These are phyloP conservation scores for Lontra canadensis DNA, from an alignment of 2,113 vertebrate genomes.

Conservation along the genomic window DNA sequence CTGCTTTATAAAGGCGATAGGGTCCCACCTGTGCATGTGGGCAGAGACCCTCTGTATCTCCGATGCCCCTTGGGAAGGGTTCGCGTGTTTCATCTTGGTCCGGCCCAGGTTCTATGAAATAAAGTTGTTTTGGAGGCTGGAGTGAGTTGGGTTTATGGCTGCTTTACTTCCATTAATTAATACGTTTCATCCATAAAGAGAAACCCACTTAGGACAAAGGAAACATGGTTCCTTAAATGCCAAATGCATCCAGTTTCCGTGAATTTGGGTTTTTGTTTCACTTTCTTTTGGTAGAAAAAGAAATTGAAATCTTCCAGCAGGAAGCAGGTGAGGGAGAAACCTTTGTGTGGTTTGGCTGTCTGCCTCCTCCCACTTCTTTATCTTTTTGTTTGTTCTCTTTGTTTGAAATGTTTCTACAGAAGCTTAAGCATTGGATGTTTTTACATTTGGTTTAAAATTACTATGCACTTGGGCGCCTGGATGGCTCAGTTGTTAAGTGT, in stretches of 20 bases:
- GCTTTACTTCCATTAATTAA: background rate
- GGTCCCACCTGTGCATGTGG: too few species aligned
- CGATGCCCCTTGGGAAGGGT: background rate
- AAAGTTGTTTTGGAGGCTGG: background rate
- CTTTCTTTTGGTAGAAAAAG: constrained; percentile 70
- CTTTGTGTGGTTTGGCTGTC: background rate
- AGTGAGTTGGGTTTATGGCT: background rate
- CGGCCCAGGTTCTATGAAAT: background rate
- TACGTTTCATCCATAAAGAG: background rate
- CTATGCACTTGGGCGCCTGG: too few species aligned
- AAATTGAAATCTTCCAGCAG: constrained; percentile 76
- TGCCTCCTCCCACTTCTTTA: background rate
- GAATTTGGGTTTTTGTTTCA: background rate
- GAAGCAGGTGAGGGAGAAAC: constrained; percentile 53
- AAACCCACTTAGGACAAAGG: background rate
- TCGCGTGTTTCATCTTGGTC: background rate
- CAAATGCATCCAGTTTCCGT: background rate
- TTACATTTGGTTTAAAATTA: background rate
- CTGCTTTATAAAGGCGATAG: background rate
- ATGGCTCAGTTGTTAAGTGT: too few species aligned
- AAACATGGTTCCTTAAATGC: background rate
- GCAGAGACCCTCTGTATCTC: background rate
- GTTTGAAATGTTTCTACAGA: background rate
- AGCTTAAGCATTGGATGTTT: background rate
- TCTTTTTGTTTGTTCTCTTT: background rate